These are phyloP conservation scores for Cotesia vestalis DNA, from an alignment of 1,140 invertebrate genomes.

Conservation along the genomic window DNA sequence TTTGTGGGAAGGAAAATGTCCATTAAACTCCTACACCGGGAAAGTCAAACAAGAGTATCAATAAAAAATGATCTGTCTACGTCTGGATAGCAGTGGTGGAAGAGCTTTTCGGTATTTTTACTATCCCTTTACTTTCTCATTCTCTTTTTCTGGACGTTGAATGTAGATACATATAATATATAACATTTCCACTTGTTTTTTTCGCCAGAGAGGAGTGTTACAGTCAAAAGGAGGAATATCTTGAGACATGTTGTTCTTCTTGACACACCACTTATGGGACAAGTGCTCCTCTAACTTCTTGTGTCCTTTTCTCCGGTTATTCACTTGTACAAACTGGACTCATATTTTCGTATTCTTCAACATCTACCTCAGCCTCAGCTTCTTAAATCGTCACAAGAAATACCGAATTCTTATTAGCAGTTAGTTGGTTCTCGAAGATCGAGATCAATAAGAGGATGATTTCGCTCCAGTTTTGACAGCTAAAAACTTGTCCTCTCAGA, in stretches of 20 bases:
- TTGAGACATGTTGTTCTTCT: slow-evolving; percentile 11
- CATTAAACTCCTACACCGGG: slow-evolving; percentile 32
- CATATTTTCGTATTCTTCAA: not conserved
- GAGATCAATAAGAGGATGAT: slow-evolving; percentile 34
- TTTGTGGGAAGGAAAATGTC: slow-evolving; percentile 35
- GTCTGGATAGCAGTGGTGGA: not conserved
- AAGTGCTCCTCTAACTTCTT: not conserved
- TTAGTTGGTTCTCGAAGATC: slow-evolving; percentile 10
- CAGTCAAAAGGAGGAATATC: slow-evolving; percentile 15
- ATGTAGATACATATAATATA: slow-evolving; percentile 7
- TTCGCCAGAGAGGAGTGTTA: not conserved
- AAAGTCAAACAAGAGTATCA: slow-evolving; percentile 35
- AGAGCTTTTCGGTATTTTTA: not conserved
- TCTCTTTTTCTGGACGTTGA: slow-evolving; percentile 2
- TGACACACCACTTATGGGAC: slow-evolving; percentile 2
- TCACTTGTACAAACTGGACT: not conserved
- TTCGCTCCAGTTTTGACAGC: slow-evolving; percentile 26
- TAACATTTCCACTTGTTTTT: slow-evolving; percentile 1
- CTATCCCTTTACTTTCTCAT: not conserved
- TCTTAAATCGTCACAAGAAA: slow-evolving; percentile 19
- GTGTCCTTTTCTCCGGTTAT: not conserved
- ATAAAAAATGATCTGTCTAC: slow-evolving; percentile 34
- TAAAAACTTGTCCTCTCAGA: slow-evolving; percentile 17
- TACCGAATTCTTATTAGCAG: slow-evolving; percentile 22
- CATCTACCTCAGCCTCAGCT: not conserved